Evolutionary conservation across 64 coral and sea anemone genomes (phyloP).

Genomic region (Astreopora myriophthalma): DNA sequence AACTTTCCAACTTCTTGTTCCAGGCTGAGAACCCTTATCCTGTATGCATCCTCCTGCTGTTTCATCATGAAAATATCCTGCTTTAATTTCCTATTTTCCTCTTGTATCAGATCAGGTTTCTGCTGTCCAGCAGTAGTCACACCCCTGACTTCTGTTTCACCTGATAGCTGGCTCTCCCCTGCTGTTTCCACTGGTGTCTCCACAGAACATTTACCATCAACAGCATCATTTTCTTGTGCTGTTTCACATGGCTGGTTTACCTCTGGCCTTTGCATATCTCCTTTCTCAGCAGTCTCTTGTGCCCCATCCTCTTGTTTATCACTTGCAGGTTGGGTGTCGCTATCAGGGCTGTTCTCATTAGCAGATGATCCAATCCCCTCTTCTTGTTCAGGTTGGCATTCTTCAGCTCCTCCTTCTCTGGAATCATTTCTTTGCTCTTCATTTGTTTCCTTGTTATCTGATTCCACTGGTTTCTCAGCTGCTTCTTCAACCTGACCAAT

Average conservation of each 20-base stretch:
- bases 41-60: slow-evolving; percentile 51
- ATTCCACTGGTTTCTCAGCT: slow-evolving; percentile 14
- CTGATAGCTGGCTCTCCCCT: neutral
- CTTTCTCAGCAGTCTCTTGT: neutral
- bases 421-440: slow-evolving; percentile 1
- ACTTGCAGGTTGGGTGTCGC: neutral
- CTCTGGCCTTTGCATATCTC: neutral
- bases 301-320: neutral
- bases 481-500: slow-evolving; percentile 13
- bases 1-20: slow-evolving; percentile 67
- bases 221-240: neutral
- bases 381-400: neutral
- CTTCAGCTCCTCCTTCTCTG: neutral
- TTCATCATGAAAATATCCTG: slow-evolving; percentile 64
- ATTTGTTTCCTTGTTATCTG: neutral
- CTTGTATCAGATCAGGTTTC: slow-evolving; percentile 35
- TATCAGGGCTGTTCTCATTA: neutral
- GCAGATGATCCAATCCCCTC: neutral
- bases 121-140: neutral
- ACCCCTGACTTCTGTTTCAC: neutral
- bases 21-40: slow-evolving; percentile 69
- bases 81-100: slow-evolving; percentile 70
- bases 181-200: neutral
- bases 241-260: neutral
- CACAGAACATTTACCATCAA: neutral